Percentiles rank a stretch among this genome's conserved stretches.
phyloP scores from a whole-genome alignment of 1,140 invertebrate species.

The Drosophila serrata region DNA sequence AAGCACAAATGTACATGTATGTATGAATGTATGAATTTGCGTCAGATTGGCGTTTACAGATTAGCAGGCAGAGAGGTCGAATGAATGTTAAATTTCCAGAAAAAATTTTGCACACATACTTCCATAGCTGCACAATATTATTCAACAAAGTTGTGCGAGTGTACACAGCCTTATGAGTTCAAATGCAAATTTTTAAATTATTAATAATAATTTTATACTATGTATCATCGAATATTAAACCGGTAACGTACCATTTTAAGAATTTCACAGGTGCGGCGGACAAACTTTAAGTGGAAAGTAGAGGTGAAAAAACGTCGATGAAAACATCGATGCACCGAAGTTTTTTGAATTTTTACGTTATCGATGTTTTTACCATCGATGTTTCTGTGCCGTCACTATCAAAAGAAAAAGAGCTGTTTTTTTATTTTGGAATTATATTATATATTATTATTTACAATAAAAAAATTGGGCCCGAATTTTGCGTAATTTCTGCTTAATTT shows the following conservation, averaged over 20 bases:
- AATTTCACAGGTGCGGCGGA: slow-evolving; percentile 24
- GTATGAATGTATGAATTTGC: slow-evolving; percentile 4
- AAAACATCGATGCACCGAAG: too few species aligned
- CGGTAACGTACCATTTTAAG: slow-evolving; percentile 28
- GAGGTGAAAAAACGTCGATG: slow-evolving; percentile 2
- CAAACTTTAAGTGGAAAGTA: slow-evolving; percentile 27
- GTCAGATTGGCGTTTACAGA: slow-evolving; percentile 23
- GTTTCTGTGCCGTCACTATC: too few species aligned
- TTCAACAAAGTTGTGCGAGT: background rate
- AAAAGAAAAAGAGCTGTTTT: too few species aligned
- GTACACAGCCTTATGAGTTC: background rate
- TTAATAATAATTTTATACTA: slow-evolving; percentile 6
- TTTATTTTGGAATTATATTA: too few species aligned
- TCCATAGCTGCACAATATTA: slow-evolving; percentile 6
- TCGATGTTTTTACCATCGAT: background rate
- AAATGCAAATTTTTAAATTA: slow-evolving; percentile 27
- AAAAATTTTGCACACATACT: slow-evolving; percentile 33
- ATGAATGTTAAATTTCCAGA: slow-evolving; percentile 66
- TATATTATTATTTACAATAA: too few species aligned
- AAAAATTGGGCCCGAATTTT: too few species aligned
- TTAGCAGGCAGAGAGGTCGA: slow-evolving; percentile 50
- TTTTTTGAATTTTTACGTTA: too few species aligned
- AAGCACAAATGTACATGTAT: background rate
- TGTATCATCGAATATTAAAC: background rate
- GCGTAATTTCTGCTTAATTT: too few species aligned